phyloP scores from a whole-genome alignment of 1,140 invertebrate genomes.

The Monomorium pharaonis region DNA sequence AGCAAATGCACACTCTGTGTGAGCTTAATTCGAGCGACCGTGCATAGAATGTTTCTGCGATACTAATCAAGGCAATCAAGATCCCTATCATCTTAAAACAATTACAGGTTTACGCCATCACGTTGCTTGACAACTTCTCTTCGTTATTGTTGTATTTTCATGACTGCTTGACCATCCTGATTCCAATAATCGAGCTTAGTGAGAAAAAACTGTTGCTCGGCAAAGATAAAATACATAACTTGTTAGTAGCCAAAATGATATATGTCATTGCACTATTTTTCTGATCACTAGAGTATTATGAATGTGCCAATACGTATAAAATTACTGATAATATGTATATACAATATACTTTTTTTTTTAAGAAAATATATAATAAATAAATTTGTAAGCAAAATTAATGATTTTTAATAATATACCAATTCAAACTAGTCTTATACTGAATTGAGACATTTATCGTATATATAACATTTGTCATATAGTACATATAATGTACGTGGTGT shows the following conservation, averaged over 20 bases:
- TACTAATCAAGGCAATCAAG: not conserved
- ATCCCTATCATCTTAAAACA: conserved; percentile 36
- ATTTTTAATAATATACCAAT: too few species aligned
- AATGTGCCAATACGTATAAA: not conserved
- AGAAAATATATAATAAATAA: not conserved
- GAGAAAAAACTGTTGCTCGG: not conserved
- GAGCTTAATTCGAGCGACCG: conserved; percentile 19
- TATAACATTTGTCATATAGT: too few species aligned
- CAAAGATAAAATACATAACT: not conserved
- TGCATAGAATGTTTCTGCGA: conserved; percentile 11
- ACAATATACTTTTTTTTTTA: not conserved
- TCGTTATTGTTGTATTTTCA: not conserved
- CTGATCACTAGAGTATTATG: not conserved
- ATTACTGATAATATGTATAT: not conserved
- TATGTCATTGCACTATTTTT: not conserved
- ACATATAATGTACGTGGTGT: too few species aligned
- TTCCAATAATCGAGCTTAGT: conserved; percentile 12
- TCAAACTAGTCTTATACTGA: too few species aligned
- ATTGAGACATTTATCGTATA: too few species aligned
- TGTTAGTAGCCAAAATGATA: not conserved
- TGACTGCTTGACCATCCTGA: not conserved
- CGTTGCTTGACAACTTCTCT: conserved; percentile 20
- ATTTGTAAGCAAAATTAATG: not conserved
- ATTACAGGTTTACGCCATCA: conserved; percentile 40
- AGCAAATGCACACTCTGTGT: not conserved